Evolutionary conservation across 2,888 invertebrate species (phyloP), one percentile per base, ranked within the genome.

Genomic region (Globia sparganii): DNA sequence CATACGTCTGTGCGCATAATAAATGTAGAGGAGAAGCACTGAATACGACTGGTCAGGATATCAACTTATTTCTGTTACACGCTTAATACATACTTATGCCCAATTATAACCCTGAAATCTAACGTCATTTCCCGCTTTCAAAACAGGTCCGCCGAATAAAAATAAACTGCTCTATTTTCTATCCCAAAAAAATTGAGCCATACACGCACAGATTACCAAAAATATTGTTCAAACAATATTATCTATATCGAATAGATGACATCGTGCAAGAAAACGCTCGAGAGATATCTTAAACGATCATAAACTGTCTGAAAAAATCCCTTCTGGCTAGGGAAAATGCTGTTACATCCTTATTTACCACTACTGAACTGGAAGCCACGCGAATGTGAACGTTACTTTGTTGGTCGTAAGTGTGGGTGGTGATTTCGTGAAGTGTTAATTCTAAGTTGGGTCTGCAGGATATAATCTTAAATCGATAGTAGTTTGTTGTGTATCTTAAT

Each of bases 241-340:
- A 83, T 87, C 83, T 82, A 64, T 80, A 84, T 80, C 77, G 80
- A 78, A 86, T 75, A 81, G 73, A 84, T 77, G 81, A 86, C 81
- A 81, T 81, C 81, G 76, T 81, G 79, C 75, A 58, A 67, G 74
- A 65, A 62, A 85, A 66, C 80, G 86, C 83, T 81, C 82, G 43
- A 74, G 71, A 90, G 90, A 91, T 91, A 91, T 89, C 90, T 88
- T 88, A 90, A 91, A 88, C 83, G 90, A 80, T 88, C 90, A 89
- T 92, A 92, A 92, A 92, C 87, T 90, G 88, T 88, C 90, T 82
- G 86, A 86, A 90, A 91, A 91, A 90, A 90, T 90, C 91, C 88
- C 80, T 89, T 88, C 84, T 87, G 88, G 87, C 85, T 87, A 82
- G 81, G 81, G 75, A 81, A 82, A 81, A 81, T 74, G 82, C 40